Percentiles rank a stretch among this genome's conserved stretches.
These are phyloP conservation scores for Ligdia adustata DNA, from an alignment of 2,888 invertebrate genomes.

Conservation along the genomic window DNA sequence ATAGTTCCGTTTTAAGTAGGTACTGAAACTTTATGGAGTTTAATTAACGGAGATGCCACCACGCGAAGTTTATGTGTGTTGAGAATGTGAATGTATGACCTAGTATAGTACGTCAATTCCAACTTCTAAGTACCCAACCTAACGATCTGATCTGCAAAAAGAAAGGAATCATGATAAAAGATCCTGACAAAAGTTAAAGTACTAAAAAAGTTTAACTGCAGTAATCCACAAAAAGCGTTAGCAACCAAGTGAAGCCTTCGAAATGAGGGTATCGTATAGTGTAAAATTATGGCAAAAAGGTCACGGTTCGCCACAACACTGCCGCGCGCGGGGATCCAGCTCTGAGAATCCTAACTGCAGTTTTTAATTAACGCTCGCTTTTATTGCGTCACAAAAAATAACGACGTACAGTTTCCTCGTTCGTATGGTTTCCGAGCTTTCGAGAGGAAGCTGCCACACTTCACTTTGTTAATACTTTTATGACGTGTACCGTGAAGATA, in stretches of 20 bases:
- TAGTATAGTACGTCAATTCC: not conserved
- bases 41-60: conserved; percentile 3
- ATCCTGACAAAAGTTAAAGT: not conserved
- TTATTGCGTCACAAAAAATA: conserved; percentile 59
- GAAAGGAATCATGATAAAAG: not conserved
- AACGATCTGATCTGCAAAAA: not conserved
- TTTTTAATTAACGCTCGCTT: conserved; percentile 70
- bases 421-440: conserved; percentile 52
- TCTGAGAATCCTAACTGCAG: conserved; percentile 60
- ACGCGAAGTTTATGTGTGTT: too few species aligned
- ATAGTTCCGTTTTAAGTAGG: conserved; percentile 15
- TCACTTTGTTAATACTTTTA: conserved; percentile 32
- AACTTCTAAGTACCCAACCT: not conserved
- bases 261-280: conserved; percentile 29
- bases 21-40: conserved; percentile 10
- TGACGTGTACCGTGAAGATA: conserved; percentile 10
- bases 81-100: not conserved
- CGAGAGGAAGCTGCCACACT: conserved; percentile 32
- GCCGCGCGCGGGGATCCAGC: conserved; percentile 32
- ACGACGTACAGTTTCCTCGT: conserved; percentile 51
- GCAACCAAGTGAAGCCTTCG: conserved; percentile 21
- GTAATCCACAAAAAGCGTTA: conserved; percentile 23
- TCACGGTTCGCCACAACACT: conserved; percentile 24
- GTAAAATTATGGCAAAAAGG: conserved; percentile 27
- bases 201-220: conserved; percentile 3